phyloP scores from a whole-genome alignment of 1,140 invertebrate genomes.

The Tyrophagus putrescentiae region DNA sequence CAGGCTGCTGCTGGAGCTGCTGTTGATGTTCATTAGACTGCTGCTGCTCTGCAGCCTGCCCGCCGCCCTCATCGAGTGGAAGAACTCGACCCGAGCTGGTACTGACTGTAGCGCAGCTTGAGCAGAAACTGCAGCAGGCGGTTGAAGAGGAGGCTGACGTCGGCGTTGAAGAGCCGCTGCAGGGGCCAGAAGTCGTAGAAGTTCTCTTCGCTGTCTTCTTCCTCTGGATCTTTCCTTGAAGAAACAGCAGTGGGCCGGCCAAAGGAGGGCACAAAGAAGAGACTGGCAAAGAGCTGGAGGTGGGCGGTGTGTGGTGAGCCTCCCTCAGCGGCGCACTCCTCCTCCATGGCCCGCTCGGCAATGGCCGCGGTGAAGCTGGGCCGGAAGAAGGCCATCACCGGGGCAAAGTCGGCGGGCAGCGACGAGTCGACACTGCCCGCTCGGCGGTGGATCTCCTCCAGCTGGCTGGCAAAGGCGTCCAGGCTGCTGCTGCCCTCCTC shows the following conservation, averaged over 20 bases:
- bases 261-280: neutral
- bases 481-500: neutral
- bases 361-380: neutral
- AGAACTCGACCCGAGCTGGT: neutral
- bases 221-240: neutral
- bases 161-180: neutral
- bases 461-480: neutral
- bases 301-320: neutral
- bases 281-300: neutral
- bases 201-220: too few relatives aligned
- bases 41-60: too few relatives aligned
- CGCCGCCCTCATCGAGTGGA: too few relatives aligned
- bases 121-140: neutral
- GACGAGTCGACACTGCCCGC: neutral
- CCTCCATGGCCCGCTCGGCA: neutral
- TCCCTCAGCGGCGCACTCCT: neutral
- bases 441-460: neutral
- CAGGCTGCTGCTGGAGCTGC: too few relatives aligned
- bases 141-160: neutral
- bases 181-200: slow-evolving; percentile 8
- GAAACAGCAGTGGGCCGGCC: neutral
- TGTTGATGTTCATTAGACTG: too few relatives aligned
- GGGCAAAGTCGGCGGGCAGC: neutral
- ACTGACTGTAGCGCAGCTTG: neutral
- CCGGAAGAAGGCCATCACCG: neutral